Evolutionary conservation across 2,888 invertebrate genomes (phyloP).

Genomic region (Lapara coniferarum): DNA sequence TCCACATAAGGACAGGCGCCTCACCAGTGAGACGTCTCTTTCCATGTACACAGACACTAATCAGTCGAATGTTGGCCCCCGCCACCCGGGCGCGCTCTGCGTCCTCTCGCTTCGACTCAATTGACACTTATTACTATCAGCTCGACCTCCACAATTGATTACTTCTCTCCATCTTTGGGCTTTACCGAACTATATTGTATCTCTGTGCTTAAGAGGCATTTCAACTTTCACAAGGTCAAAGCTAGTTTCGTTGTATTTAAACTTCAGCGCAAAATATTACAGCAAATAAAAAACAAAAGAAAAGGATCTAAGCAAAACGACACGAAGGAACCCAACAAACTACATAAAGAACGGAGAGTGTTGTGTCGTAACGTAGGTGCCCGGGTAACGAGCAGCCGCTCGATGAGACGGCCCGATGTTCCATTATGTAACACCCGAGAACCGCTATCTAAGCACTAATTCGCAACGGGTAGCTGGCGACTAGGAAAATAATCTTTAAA

Average conservation of each 20-base stretch:
- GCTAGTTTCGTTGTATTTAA: constrained; percentile 42
- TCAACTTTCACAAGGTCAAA: constrained; percentile 46
- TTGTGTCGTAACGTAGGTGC: constrained; percentile 46
- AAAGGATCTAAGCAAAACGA: constrained; percentile 39
- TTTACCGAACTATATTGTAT: constrained; percentile 29
- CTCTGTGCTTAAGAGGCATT: constrained; percentile 29
- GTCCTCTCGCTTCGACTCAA: constrained; percentile 59
- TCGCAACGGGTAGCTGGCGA: constrained; percentile 27
- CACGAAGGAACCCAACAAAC: constrained; percentile 41
- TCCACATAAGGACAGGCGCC: constrained; percentile 64
- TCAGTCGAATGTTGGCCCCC: constrained; percentile 33
- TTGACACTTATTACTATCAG: constrained; percentile 64
- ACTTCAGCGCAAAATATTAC: constrained; percentile 18
- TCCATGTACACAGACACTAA: constrained; percentile 59
- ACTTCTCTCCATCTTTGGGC: constrained; percentile 14
- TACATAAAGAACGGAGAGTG: constrained; percentile 36
- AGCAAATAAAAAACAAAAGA: constrained; percentile 23
- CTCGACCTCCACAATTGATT: constrained; percentile 54
- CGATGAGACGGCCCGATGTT: constrained; percentile 48
- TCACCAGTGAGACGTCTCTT: constrained; percentile 60
- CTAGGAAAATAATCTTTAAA: constrained; percentile 26
- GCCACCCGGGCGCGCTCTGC: constrained; percentile 44
- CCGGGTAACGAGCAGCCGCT: constrained; percentile 44
- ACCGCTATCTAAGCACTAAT: constrained; percentile 45
- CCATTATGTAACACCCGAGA: constrained; percentile 58